These are phyloP conservation scores for Melinaea marsaeus DNA, from an alignment of 2,888 invertebrate genomes.

Conservation along the genomic window DNA sequence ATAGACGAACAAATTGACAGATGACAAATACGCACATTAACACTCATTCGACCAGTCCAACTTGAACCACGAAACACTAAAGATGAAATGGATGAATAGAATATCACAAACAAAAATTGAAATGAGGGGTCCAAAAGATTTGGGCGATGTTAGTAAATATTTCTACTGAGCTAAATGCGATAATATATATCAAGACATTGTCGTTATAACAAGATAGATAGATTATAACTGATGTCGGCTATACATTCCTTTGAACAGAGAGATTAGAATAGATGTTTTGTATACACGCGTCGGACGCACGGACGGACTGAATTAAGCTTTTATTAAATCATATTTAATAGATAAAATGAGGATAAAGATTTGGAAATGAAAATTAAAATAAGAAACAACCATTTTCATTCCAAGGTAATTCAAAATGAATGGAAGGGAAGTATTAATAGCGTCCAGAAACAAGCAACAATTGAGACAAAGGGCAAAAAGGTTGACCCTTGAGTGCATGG, in stretches of 20 bases:
- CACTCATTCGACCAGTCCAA: conserved; percentile 47
- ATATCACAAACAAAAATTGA: conserved; percentile 25
- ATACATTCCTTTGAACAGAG: conserved; percentile 55
- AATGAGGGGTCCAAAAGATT: conserved; percentile 40
- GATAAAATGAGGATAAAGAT: conserved; percentile 25
- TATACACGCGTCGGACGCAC: conserved; percentile 39
- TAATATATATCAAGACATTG: conserved; percentile 76
- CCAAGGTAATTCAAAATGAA: conserved; percentile 19
- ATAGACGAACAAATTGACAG: conserved; percentile 75
- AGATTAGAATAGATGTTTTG: conserved; percentile 57
- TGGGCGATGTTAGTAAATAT: conserved; percentile 63
- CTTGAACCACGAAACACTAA: conserved; percentile 38
- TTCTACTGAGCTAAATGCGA: conserved; percentile 71
- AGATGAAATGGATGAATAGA: conserved; percentile 16
- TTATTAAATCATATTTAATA: conserved; percentile 45
- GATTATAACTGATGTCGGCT: conserved; percentile 53
- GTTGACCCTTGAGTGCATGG: conserved; percentile 76
- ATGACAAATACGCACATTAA: conserved; percentile 76
- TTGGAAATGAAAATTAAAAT: conserved; percentile 20
- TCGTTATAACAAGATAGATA: conserved; percentile 72
- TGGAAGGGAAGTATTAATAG: conserved; percentile 41
- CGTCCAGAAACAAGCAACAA: conserved; percentile 46
- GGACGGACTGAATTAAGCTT: conserved; percentile 39
- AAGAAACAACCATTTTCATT: conserved; percentile 1
- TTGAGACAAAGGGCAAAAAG: conserved; percentile 73